A percentile compares a stretch with the other conserved stretches of the same genome.
phyloP scores from a whole-genome alignment of 2,113 vertebrate genomes.

The Orycteropus afer region DNA sequence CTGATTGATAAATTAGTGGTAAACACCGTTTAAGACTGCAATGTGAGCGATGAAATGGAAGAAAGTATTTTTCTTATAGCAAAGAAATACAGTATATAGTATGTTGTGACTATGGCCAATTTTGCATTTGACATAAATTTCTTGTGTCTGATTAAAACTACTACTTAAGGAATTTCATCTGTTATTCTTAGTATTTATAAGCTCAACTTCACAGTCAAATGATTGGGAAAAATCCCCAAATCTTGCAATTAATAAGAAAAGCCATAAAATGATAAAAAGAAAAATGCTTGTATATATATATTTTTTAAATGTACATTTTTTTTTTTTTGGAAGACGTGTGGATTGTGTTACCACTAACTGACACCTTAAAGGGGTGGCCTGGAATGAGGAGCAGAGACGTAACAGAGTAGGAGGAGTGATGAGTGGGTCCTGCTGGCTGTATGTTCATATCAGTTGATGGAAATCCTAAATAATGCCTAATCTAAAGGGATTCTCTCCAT shows the following conservation, averaged over 20 bases:
- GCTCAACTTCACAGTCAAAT: neutral
- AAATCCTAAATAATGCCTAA: neutral
- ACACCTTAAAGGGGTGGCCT: neutral
- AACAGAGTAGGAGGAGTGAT: neutral
- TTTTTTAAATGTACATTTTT: neutral
- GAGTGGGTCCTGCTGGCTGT: neutral
- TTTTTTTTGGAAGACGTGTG: neutral
- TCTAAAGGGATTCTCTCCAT: neutral
- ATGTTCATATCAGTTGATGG: neutral
- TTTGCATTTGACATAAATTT: neutral
- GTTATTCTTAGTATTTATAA: neutral
- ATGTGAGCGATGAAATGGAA: neutral
- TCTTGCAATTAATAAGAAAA: constrained; percentile 2
- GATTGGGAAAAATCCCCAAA: neutral
- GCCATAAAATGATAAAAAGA: neutral
- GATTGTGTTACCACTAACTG: neutral
- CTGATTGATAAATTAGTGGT: neutral
- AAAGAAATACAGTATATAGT: neutral
- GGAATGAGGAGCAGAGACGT: neutral
- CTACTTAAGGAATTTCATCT: neutral
- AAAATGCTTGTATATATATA: neutral
- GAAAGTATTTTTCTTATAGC: neutral
- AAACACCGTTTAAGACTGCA: neutral
- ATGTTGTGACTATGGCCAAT: neutral
- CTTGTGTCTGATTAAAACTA: neutral